A percentile compares a stretch with the other conserved stretches of the same genome.
phyloP scores from a whole-genome alignment of 2,888 invertebrate genomes.

The Villa cingulata region DNA sequence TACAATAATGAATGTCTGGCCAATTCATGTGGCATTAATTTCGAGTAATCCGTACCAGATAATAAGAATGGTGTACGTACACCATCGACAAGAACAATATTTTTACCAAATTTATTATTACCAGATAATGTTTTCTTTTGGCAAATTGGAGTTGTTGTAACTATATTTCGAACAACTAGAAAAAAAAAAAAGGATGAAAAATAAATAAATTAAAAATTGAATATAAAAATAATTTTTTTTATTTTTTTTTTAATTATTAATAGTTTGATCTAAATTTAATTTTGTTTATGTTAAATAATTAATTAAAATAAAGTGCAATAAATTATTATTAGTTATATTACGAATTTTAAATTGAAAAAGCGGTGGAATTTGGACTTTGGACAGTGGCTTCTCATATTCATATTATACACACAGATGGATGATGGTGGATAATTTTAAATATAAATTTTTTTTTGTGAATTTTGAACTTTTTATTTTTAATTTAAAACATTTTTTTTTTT shows the following conservation, averaged over 20 bases:
- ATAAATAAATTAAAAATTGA: background rate
- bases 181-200: conserved; percentile 5
- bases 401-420: too few relatives aligned
- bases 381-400: background rate
- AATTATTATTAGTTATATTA: conserved; percentile 1
- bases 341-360: background rate
- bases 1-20: conserved; percentile 80
- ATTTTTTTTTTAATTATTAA: too few relatives aligned
- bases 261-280: too few relatives aligned
- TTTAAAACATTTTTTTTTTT: too few relatives aligned
- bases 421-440: too few relatives aligned
- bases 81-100: conserved; percentile 93
- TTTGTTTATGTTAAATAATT: too few relatives aligned
- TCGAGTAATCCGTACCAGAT: conserved; percentile 86
- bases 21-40: conserved; percentile 92
- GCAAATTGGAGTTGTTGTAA: conserved; percentile 14
- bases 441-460: too few relatives aligned
- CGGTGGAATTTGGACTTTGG: conserved; percentile 13
- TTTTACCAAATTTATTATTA: conserved; percentile 37
- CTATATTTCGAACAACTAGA: conserved; percentile 15
- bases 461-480: too few relatives aligned
- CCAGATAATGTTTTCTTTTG: conserved; percentile 15
- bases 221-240: too few relatives aligned
- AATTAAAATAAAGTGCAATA: too few relatives aligned
- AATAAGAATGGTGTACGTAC: conserved; percentile 90